A percentile compares a stretch with the other conserved stretches of the same genome.
These are phyloP conservation scores for Zingel zingel DNA, from an alignment of 2,113 vertebrate species.

Conservation along the genomic window DNA sequence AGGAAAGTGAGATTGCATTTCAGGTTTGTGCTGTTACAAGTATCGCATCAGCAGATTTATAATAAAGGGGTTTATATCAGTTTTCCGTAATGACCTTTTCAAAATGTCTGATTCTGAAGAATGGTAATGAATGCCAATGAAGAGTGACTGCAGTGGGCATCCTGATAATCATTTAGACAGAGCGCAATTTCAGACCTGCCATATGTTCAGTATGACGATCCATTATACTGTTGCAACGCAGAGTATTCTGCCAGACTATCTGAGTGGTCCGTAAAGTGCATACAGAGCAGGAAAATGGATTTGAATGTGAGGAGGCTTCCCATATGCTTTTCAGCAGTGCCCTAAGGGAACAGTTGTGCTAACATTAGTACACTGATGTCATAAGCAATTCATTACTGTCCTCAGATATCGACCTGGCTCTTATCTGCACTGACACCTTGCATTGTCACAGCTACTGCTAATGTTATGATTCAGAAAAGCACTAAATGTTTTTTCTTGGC, in stretches of 20 bases:
- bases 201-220: constrained; percentile 36
- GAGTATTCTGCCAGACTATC: background rate
- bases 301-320: constrained; percentile 49
- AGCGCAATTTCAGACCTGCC: constrained; percentile 33
- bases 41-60: constrained; percentile 63
- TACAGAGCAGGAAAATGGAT: constrained; percentile 40
- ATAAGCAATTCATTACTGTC: constrained; percentile 69
- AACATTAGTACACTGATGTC: constrained; percentile 67
- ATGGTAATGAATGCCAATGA: constrained; percentile 59
- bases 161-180: constrained; percentile 20
- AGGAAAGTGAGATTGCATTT: constrained; percentile 46
- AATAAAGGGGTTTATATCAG: constrained; percentile 52
- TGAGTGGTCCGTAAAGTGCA: constrained; percentile 33
- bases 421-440: constrained; percentile 59
- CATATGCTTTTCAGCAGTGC: constrained; percentile 48
- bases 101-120: constrained; percentile 36
- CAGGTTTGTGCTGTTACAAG: constrained; percentile 27
- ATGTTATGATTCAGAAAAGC: constrained; percentile 11
- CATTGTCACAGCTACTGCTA: constrained; percentile 24
- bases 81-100: constrained; percentile 68
- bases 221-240: constrained; percentile 16
- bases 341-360: constrained; percentile 49
- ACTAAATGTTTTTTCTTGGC: background rate
- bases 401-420: constrained; percentile 54
- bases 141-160: constrained; percentile 21